Conservation (phyloP, 2,113 vertebrate species). For the human region DNA sequence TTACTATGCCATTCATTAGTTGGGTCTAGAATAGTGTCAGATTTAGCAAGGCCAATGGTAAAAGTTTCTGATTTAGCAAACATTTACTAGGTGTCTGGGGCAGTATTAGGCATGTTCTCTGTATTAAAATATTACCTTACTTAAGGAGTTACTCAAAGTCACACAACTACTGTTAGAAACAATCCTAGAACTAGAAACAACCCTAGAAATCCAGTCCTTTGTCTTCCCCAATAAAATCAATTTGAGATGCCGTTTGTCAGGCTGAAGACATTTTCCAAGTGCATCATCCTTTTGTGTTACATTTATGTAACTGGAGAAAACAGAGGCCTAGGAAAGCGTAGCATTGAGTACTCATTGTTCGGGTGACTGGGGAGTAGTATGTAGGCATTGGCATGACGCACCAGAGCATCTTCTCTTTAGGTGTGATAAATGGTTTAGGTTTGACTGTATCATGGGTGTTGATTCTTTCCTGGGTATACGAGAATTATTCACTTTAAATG, state of each 20-base stretch:
- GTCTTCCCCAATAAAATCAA: neutral
- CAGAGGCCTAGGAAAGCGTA: neutral
- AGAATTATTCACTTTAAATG: neutral
- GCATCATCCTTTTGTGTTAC: neutral
- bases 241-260: neutral
- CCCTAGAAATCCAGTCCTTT: neutral
- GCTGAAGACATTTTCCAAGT: neutral
- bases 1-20: neutral
- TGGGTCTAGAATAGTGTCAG: neutral
- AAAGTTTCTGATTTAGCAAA: neutral
- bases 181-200: neutral
- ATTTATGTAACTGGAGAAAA: neutral
- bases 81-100: neutral
- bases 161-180: neutral
- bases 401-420: neutral
- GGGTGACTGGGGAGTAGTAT: accelerated
- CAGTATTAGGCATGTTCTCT: too few relatives aligned
- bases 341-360: neutral
- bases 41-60: neutral
- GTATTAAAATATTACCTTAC: neutral
- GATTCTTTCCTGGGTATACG: neutral
- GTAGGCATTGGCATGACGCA: accelerated
- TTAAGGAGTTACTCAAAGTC: neutral
- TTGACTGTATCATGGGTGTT: neutral
- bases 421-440: neutral